These are phyloP conservation scores for Nyctalus aviator DNA, from an alignment of 2,797 vertebrate species.

Conservation along the genomic window DNA sequence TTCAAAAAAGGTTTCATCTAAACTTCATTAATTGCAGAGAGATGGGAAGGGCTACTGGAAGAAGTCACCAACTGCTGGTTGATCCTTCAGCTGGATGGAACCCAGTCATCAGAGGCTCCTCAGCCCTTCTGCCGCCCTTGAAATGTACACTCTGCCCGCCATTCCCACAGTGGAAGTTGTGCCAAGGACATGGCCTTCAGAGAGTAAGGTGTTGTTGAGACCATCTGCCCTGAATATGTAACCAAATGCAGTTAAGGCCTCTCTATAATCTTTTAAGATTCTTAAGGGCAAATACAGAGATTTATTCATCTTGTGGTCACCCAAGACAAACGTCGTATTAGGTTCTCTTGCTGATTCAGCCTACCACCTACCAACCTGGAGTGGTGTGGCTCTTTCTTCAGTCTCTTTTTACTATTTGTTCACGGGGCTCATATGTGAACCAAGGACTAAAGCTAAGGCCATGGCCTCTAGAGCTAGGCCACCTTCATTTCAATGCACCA, in stretches of 20 bases:
- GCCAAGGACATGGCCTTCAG: neutral
- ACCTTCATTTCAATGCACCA: neutral
- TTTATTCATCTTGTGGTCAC: neutral
- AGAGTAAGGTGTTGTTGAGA: neutral
- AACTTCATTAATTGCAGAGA: neutral
- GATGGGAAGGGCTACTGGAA: neutral
- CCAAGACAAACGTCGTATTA: neutral
- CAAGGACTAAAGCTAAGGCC: neutral
- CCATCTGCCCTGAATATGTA: neutral
- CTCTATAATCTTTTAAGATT: neutral
- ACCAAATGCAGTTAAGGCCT: neutral
- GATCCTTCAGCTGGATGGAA: neutral
- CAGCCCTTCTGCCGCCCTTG: neutral
- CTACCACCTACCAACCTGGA: neutral
- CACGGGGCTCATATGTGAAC: neutral
- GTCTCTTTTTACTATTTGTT: neutral
- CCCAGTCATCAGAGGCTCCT: neutral
- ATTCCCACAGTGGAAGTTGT: neutral
- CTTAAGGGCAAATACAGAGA: neutral
- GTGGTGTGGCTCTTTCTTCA: neutral
- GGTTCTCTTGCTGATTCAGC: neutral
- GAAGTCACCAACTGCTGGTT: neutral
- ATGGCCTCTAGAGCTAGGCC: neutral
- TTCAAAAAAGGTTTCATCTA: neutral
- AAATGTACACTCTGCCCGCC: neutral